Conservation (phyloP, 37 sponge, comb jelly and placozoan genomes). For the Eunapius fragilis region DNA sequence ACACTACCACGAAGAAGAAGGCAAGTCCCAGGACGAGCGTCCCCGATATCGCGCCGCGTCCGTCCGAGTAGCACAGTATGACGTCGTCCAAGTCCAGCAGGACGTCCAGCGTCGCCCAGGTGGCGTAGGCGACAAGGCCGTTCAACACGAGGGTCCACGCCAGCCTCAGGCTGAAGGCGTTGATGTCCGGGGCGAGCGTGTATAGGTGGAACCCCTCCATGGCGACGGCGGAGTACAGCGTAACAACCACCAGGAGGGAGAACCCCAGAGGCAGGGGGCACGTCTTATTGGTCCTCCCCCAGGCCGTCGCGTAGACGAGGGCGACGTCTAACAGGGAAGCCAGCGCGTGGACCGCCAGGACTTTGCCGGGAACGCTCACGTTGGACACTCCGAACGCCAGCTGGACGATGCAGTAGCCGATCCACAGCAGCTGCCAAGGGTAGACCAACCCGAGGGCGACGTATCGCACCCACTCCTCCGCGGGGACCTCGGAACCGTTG, state of each 20-base stretch:
- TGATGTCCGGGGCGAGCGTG: not conserved
- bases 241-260: not conserved
- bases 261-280: not conserved
- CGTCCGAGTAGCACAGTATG: not conserved
- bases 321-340: not conserved
- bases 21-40: slow-evolving; percentile 8
- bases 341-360: not conserved
- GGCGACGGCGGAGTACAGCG: not conserved
- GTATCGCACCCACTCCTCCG: not conserved
- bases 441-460: not conserved
- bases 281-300: not conserved
- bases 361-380: not conserved
- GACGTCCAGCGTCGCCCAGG: not conserved
- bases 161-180: not conserved
- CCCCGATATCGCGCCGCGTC: not conserved
- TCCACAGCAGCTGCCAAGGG: not conserved
- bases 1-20: not conserved
- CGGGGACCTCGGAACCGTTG: not conserved
- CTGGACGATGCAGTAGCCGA: not conserved
- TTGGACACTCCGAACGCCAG: not conserved
- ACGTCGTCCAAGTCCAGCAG: slow-evolving; percentile 15
- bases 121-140: slow-evolving; percentile 13
- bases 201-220: not conserved
- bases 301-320: not conserved
- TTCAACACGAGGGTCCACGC: slow-evolving; percentile 5